A percentile compares a stretch with the other conserved stretches of the same genome.
Evolutionary conservation across 2,113 vertebrate genomes (phyloP).

Genomic region (Crotalus viridis): DNA sequence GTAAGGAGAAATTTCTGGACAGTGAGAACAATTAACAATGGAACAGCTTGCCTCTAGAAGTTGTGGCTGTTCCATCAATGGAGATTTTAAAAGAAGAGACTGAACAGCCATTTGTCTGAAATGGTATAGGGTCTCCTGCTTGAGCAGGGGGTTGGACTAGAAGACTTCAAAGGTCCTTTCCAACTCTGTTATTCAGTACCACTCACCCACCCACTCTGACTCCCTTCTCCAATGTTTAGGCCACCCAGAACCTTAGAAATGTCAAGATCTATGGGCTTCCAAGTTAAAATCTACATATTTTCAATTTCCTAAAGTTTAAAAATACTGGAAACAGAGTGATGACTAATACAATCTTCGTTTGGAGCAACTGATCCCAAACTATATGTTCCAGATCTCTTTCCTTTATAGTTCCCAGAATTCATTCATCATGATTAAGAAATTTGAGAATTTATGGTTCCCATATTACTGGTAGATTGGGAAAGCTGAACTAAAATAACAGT

Average conservation of each 20-base stretch:
- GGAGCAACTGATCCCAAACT: not conserved
- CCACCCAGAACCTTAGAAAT: not conserved
- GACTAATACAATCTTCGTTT: not conserved
- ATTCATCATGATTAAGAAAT: not conserved
- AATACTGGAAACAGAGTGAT: slow-evolving; percentile 26
- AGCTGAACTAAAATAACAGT: not conserved
- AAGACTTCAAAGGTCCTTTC: not conserved
- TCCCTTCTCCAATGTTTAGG: not conserved
- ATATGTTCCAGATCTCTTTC: not conserved
- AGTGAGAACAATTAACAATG: too few relatives aligned
- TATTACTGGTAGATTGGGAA: not conserved
- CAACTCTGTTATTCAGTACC: not conserved
- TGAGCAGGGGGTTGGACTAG: not conserved
- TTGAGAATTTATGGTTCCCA: not conserved
- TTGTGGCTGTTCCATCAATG: too few relatives aligned
- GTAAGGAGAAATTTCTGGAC: too few relatives aligned
- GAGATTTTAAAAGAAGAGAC: too few relatives aligned
- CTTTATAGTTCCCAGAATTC: not conserved
- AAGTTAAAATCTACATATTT: not conserved
- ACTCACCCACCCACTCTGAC: too few relatives aligned
- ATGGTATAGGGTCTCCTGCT: not conserved
- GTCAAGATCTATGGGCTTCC: not conserved
- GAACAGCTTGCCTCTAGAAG: too few relatives aligned
- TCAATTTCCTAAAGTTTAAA: not conserved
- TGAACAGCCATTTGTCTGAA: too few relatives aligned